Conservation (phyloP, 2,888 invertebrate species). For the Aquatica leii region DNA sequence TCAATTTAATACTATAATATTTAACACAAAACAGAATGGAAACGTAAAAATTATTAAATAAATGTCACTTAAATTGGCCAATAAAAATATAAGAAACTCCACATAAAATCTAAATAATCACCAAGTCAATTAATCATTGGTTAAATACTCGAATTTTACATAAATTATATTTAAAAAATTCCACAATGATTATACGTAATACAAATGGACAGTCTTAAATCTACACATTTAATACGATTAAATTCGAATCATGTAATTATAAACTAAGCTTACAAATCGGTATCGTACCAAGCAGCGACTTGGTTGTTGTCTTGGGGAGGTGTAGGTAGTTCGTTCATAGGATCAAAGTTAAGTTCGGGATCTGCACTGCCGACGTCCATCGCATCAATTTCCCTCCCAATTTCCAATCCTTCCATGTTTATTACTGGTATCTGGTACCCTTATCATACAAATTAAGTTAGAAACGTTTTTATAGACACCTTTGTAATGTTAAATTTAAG, state of each 20-base stretch:
- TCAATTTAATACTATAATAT: neutral
- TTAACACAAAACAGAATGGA: slow-evolving; percentile 5
- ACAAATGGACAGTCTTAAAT: slow-evolving; percentile 32
- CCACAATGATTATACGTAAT: slow-evolving; percentile 11
- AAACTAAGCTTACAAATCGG: slow-evolving; percentile 76
- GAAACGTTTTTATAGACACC: slow-evolving; percentile 18
- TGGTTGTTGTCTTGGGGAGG: slow-evolving; percentile 92
- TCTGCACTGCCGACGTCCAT: slow-evolving; percentile 85
- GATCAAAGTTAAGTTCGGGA: slow-evolving; percentile 81
- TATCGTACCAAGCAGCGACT: slow-evolving; percentile 97
- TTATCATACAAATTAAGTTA: slow-evolving; percentile 56
- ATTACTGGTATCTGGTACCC: slow-evolving; percentile 94
- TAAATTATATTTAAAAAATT: slow-evolving; percentile 8
- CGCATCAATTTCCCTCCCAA: slow-evolving; percentile 84
- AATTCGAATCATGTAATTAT: slow-evolving; percentile 25
- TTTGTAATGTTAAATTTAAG: no score
- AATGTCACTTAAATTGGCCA: no score
- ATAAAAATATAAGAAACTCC: no score
- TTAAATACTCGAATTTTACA: slow-evolving; percentile 3
- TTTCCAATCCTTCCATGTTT: slow-evolving; percentile 96
- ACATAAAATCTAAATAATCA: no score
- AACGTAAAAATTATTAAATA: neutral
- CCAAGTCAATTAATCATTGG: slow-evolving; percentile 6
- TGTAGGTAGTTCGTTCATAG: slow-evolving; percentile 76
- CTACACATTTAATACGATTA: slow-evolving; percentile 34